Percentiles rank a stretch among this genome's conserved stretches.
phyloP scores from a whole-genome alignment of 2,888 invertebrate species.

The Pristionchus exspectatus region DNA sequence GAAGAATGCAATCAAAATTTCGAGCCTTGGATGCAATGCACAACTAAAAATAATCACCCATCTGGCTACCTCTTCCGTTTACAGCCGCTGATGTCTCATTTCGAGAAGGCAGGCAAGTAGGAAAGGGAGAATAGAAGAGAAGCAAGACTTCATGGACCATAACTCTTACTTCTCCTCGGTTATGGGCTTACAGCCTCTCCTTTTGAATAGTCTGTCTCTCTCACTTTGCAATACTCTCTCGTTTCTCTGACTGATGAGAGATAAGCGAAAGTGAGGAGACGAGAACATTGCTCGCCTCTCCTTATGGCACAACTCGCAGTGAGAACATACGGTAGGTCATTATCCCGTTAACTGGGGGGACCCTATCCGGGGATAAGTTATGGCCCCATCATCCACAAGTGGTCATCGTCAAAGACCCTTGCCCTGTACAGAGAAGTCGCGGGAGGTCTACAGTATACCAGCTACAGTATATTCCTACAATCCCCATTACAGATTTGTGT shows the following conservation, averaged over 20 bases:
- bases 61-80: not conserved
- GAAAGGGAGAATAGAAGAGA: not conserved
- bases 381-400: not conserved
- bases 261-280: no score
- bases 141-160: conserved; percentile 13
- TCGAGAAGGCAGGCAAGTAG: no score
- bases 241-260: no score
- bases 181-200: conserved; percentile 42
- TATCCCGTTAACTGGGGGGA: not conserved
- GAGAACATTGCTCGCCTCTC: no score
- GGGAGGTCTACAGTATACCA: not conserved
- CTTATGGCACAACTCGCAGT: not conserved
- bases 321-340: conserved; percentile 36
- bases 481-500: no score
- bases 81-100: not conserved
- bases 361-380: not conserved
- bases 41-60: not conserved
- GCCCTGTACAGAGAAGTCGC: not conserved
- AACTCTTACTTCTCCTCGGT: not conserved
- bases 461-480: not conserved
- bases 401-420: not conserved
- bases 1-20: no score
- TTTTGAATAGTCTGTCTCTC: no score
- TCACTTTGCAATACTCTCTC: no score
- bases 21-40: no score